phyloP scores from a whole-genome alignment of 2,113 vertebrate genomes.

The Arizona elegans region DNA sequence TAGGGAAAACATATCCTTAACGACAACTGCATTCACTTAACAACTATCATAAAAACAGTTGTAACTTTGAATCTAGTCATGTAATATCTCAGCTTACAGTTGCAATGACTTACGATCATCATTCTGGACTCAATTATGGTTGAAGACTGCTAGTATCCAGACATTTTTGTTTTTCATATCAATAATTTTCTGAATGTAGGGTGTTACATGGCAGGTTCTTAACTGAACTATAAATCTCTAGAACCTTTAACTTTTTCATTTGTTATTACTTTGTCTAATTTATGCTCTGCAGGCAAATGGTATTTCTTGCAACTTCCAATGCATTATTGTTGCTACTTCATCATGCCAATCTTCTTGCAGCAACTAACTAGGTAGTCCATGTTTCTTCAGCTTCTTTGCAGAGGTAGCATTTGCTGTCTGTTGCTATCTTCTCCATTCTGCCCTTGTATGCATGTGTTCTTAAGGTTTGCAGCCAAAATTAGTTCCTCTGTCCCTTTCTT shows the following conservation, averaged over 20 bases:
- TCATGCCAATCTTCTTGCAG: too few relatives aligned
- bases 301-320: neutral
- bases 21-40: neutral
- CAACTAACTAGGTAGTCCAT: too few relatives aligned
- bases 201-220: neutral
- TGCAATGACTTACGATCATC: neutral
- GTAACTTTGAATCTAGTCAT: neutral
- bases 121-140: neutral
- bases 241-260: neutral
- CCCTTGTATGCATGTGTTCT: neutral
- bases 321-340: too few relatives aligned
- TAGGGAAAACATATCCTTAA: neutral
- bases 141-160: neutral
- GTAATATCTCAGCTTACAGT: neutral
- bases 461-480: neutral
- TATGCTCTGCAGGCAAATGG: neutral
- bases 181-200: neutral
- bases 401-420: too few relatives aligned
- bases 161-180: neutral
- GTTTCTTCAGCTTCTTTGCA: too few relatives aligned
- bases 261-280: neutral
- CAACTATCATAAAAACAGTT: neutral
- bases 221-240: neutral
- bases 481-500: neutral
- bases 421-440: neutral